Percentiles rank a stretch among this genome's conserved stretches.
Evolutionary conservation across 2,888 invertebrate species (phyloP).

Genomic region (Thereva unica): DNA sequence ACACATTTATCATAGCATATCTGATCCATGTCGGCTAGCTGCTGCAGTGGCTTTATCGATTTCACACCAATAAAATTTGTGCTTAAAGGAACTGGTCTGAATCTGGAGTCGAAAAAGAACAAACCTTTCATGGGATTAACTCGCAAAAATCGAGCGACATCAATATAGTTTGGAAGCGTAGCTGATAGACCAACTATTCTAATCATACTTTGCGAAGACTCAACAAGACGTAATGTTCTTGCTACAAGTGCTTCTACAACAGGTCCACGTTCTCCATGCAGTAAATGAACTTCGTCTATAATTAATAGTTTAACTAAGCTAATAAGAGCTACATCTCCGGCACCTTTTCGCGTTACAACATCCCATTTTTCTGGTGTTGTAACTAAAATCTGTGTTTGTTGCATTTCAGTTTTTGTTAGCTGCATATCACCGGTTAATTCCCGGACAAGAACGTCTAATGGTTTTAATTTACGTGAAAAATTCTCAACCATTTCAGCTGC

Average conservation of each 20-base stretch:
- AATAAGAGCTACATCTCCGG: constrained; percentile 85
- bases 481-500: constrained; percentile 98
- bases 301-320: constrained; percentile 91
- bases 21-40: constrained; percentile 81
- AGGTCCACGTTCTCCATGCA: constrained; percentile 96
- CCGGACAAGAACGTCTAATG: constrained; percentile 78
- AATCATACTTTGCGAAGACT: constrained; percentile 91
- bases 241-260: constrained; percentile 98
- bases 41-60: constrained; percentile 64
- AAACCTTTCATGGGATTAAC: constrained; percentile 91
- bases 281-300: constrained; percentile 94
- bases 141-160: constrained; percentile 91
- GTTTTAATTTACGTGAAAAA: constrained; percentile 79
- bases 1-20: constrained; percentile 91
- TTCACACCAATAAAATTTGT: constrained; percentile 90
- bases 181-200: constrained; percentile 96
- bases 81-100: constrained; percentile 92
- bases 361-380: constrained; percentile 99
- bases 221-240: constrained; percentile 88
- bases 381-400: constrained; percentile 95
- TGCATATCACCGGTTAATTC: constrained; percentile 99
- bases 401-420: constrained; percentile 89
- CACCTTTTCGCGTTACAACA: constrained; percentile 94
- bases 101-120: constrained; percentile 92
- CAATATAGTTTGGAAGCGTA: constrained; percentile 95